Base-by-base conservation (phyloP, 1,140 invertebrate species). In the Macrocentrus cingulum region DNA sequence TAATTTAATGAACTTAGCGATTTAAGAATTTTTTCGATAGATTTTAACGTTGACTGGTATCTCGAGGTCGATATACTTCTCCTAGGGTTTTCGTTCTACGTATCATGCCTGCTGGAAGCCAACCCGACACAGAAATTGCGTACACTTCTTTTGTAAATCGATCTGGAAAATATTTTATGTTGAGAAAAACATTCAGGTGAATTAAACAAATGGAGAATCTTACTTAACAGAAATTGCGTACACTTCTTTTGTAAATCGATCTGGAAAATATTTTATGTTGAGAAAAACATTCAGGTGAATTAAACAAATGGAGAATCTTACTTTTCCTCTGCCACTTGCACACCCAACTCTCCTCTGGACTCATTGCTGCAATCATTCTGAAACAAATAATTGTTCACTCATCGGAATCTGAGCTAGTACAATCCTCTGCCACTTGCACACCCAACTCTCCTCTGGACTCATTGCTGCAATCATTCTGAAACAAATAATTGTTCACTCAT, bases 311-410 rank as follows among this genome's bases (percentile, higher is more conserved):
- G 23, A 16, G 20, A 32, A 15, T 66, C 86, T 87, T 84, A 96
- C 94, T 91, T 73, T 95, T 92, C 80, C 94, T 85, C 77, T 98
- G 94, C 95, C 95, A 98, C 80, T 97, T 97, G 58, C 90, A 92
- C 1, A 97, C 95, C 95, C 95, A 98, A 74, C 94, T 97, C 69
- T 98, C 95, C 74, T 95, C 92, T 15, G 94, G 93, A 67, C 90
- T 94, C 88, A 97, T 96, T 9, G 91, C 83, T 18, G 94, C 88
- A 65, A 98, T 92, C 85, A 97, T 89, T 52, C 92, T 94, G n/a
- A n/a, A n/a, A n/a, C n/a, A 72, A 85, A 84, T 62, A 56, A 48
- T 37, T 36, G 22, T n/a, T n/a, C n/a, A n/a, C n/a, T n/a, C n/a
- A n/a, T n/a, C n/a, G n/a, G n/a, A n/a, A n/a, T n/a, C n/a, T n/a